Conservation (phyloP, 2,113 vertebrate species). For the Ceuthmochares aereus region DNA sequence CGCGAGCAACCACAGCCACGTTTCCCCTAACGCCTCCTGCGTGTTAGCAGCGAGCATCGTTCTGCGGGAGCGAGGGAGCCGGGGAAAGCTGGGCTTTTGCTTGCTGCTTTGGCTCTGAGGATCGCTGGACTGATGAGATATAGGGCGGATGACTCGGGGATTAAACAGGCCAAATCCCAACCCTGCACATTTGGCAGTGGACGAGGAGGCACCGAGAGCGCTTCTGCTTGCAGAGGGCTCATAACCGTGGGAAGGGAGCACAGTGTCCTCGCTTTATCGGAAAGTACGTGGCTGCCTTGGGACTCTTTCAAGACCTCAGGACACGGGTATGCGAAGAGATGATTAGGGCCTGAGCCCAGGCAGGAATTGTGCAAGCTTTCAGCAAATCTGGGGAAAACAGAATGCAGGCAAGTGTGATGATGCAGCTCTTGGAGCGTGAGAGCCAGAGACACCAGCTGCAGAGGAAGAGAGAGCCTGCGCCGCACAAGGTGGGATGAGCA, state of each 20-base stretch:
- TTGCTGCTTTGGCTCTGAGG: background rate
- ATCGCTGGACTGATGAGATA: background rate
- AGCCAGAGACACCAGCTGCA: too few species aligned
- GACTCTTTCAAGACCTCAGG: background rate
- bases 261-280: fast-evolving
- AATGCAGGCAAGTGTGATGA: background rate
- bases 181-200: background rate
- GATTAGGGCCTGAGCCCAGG: background rate
- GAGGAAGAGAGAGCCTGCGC: background rate
- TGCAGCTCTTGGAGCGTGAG: background rate
- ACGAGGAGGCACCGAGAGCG: background rate
- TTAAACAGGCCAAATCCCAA: background rate
- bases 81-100: background rate
- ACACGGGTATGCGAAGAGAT: background rate
- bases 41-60: background rate
- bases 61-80: background rate
- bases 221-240: background rate
- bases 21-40: background rate
- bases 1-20: background rate
- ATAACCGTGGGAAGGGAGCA: background rate
- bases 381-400: background rate
- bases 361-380: background rate
- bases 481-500: background rate
- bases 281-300: background rate
- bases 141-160: background rate